These are phyloP conservation scores for Solenopsis invicta DNA, from an alignment of 1,140 invertebrate genomes.

Conservation along the genomic window DNA sequence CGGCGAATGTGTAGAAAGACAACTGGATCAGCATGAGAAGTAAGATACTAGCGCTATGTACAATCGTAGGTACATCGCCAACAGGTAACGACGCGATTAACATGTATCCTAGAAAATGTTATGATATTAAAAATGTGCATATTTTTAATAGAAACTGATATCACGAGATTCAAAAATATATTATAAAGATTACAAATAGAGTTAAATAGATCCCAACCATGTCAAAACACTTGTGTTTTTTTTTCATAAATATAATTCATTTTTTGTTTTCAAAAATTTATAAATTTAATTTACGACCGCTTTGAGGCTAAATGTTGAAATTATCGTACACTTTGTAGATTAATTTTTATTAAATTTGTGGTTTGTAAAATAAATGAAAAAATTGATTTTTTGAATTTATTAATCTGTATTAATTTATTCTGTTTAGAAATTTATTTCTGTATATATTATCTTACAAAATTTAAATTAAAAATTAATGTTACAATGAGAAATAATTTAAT, in stretches of 20 bases:
- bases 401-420: neutral
- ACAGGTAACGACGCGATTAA: conserved; percentile 36
- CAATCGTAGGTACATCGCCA: conserved; percentile 14
- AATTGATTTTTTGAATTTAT: neutral
- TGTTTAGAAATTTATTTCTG: neutral
- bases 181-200: neutral
- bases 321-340: neutral
- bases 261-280: conserved; percentile 3
- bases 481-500: neutral
- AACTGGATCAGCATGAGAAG: conserved; percentile 51
- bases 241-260: conserved; percentile 1
- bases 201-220: neutral
- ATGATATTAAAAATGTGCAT: neutral
- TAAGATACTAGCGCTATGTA: conserved; percentile 6
- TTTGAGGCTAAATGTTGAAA: neutral
- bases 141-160: neutral
- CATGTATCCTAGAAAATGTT: conserved; percentile 55
- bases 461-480: neutral
- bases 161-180: neutral
- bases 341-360: neutral
- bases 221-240: neutral
- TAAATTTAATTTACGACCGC: neutral
- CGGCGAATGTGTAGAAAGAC: conserved; percentile 50
- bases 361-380: neutral
- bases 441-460: neutral